Evolutionary conservation across 2,113 vertebrate species (phyloP).

Genomic region (Saimiri boliviensis): DNA sequence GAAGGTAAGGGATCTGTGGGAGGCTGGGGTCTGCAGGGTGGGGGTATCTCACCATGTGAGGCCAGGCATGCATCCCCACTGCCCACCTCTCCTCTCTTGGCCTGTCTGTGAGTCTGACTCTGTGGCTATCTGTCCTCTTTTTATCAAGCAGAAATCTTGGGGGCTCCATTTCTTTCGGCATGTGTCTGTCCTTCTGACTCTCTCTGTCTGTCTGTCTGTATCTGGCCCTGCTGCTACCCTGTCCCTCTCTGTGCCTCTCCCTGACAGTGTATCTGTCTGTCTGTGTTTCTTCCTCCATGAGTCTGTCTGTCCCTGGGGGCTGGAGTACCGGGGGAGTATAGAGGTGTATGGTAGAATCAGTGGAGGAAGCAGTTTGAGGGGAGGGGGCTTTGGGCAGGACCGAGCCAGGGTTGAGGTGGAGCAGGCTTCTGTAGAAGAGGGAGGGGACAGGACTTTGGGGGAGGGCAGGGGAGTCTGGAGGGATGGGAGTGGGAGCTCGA

Average conservation of each 20-base stretch:
- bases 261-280: background rate
- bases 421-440: background rate
- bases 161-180: background rate
- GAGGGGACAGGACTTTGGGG: background rate
- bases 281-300: background rate
- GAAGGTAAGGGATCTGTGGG: constrained; percentile 77
- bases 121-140: background rate
- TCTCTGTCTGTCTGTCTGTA: background rate
- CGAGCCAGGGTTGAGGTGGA: constrained; percentile 8
- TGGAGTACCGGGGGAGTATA: background rate
- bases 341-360: background rate
- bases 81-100: background rate
- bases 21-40: background rate
- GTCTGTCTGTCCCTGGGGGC: constrained; percentile 16
- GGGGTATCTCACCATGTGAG: background rate
- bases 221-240: background rate
- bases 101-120: constrained; percentile 6
- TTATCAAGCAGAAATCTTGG: background rate
- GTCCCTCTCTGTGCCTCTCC: background rate
- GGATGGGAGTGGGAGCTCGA: background rate
- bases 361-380: background rate
- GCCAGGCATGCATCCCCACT: background rate
- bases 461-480: background rate
- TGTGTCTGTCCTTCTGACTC: background rate
- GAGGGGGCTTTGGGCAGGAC: background rate